Evolutionary conservation across 2,888 invertebrate genomes (phyloP).

Genomic region (Troglohyphantes excavatus): DNA sequence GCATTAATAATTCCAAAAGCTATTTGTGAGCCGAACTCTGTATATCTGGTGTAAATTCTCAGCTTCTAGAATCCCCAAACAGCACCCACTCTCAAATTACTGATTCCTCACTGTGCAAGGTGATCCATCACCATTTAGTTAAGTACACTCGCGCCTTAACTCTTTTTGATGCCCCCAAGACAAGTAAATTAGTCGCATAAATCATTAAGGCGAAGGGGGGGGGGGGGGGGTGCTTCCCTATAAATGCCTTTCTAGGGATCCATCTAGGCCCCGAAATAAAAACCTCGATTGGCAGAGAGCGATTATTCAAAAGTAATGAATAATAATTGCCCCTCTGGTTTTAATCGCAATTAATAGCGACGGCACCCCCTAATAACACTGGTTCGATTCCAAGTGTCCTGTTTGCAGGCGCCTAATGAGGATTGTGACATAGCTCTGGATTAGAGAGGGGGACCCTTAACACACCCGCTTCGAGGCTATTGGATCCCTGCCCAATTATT

Average conservation of each 20-base stretch:
- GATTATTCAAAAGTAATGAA: conserved; percentile 70
- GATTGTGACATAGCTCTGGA: conserved; percentile 46
- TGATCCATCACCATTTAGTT: conserved; percentile 68
- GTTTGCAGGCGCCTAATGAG: conserved; percentile 64
- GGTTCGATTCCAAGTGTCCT: conserved; percentile 13
- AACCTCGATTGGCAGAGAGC: conserved; percentile 39
- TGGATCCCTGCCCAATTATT: conserved; percentile 75
- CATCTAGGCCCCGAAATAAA: conserved; percentile 13
- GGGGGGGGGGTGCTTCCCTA: no score
- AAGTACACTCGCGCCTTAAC: conserved; percentile 39
- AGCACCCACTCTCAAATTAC: neutral
- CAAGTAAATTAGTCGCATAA: conserved; percentile 61
- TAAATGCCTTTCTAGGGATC: neutral
- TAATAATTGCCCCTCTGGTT: conserved; percentile 66
- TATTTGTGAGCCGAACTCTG: no score
- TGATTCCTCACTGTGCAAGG: neutral
- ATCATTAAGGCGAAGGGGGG: conserved; percentile 54
- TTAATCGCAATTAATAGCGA: conserved; percentile 73
- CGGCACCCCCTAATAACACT: conserved; percentile 32
- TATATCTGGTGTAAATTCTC: neutral
- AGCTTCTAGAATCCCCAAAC: neutral
- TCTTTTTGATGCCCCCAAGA: conserved; percentile 49
- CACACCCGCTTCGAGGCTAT: conserved; percentile 41
- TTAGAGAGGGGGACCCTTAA: conserved; percentile 44
- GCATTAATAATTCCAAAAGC: no score